phyloP scores from a whole-genome alignment of 2,113 vertebrate species.

The Gulo gulo region DNA sequence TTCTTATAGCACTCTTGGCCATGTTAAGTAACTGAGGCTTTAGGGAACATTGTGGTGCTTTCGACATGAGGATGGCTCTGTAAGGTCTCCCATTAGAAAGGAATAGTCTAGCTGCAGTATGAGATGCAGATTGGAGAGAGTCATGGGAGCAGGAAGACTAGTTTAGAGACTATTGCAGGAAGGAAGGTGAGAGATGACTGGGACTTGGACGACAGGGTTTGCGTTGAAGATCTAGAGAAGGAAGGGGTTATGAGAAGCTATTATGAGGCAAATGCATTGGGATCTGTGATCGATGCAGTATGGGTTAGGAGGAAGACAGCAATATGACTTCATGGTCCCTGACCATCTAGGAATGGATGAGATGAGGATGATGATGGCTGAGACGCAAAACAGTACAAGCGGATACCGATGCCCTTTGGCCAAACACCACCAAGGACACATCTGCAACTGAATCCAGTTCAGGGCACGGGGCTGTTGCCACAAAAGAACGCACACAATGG shows the following conservation, averaged over 20 bases:
- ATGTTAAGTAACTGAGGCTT: neutral
- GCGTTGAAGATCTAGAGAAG: neutral
- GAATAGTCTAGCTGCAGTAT: neutral
- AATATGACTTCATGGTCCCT: neutral
- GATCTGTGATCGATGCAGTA: neutral
- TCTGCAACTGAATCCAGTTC: neutral
- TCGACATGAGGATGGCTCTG: neutral
- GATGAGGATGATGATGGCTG: neutral
- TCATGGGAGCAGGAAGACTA: neutral
- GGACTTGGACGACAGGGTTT: neutral
- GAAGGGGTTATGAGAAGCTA: neutral
- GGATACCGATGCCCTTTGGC: neutral
- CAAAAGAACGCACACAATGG: accelerated
- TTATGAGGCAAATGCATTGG: neutral
- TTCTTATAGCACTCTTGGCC: neutral
- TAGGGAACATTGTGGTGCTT: neutral
- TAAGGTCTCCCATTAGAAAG: neutral
- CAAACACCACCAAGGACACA: neutral
- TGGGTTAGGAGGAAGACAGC: neutral
- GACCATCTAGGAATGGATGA: neutral
- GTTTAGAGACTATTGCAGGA: neutral
- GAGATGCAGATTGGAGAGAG: neutral
- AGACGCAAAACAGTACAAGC: neutral
- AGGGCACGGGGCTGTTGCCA: neutral
- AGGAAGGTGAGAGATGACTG: neutral